Conservation (phyloP, 2,113 vertebrate genomes). For the Elephas maximus region DNA sequence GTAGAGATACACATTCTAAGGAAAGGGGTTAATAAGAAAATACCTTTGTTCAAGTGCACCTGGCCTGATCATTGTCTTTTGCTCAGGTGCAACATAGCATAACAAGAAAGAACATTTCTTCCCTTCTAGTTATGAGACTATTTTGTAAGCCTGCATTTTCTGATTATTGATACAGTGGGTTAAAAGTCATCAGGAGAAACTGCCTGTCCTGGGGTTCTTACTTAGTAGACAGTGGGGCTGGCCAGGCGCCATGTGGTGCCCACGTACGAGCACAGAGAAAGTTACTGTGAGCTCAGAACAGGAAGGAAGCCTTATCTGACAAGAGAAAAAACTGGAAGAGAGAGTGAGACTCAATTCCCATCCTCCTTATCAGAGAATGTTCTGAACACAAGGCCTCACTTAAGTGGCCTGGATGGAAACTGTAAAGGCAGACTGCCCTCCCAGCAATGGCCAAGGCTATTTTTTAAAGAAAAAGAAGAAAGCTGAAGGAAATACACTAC, state of each 20-base stretch:
- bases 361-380: neutral
- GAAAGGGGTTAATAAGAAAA: neutral
- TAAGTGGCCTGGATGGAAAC: neutral
- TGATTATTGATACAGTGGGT: neutral
- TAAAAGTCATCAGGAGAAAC: neutral
- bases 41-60: neutral
- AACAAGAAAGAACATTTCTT: neutral
- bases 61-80: neutral
- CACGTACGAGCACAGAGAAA: neutral
- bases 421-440: neutral
- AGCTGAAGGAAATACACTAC: neutral
- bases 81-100: neutral
- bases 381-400: neutral
- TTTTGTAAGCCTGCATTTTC: neutral
- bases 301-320: neutral
- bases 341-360: neutral
- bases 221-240: neutral
- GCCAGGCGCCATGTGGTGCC: neutral
- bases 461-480: constrained; percentile 16
- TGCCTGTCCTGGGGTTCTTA: neutral
- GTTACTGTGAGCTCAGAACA: neutral
- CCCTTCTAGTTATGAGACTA: neutral
- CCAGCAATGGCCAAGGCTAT: neutral
- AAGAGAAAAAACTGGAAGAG: neutral
- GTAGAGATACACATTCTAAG: neutral